Conservation (phyloP, 1,140 invertebrate genomes). For the Polyergus mexicanus region DNA sequence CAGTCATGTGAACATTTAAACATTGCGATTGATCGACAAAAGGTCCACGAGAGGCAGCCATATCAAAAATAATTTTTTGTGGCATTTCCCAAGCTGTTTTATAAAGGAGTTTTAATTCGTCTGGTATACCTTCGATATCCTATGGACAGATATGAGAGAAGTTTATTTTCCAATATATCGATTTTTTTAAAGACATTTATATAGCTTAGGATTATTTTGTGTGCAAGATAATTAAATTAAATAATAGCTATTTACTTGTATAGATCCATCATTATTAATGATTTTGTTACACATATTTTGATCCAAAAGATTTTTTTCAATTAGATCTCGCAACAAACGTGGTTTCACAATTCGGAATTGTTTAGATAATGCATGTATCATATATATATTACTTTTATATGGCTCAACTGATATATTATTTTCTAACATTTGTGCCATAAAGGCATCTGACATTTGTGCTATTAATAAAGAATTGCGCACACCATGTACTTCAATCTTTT, state of each 20-base stretch:
- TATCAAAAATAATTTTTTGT: conserved; percentile 97
- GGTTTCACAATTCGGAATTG: conserved; percentile 97
- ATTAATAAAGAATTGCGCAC: conserved; percentile 97
- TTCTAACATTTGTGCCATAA: conserved; percentile 99
- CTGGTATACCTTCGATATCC: conserved; percentile 95
- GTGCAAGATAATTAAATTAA: conserved; percentile 18
- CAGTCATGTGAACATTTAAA: conserved; percentile 97
- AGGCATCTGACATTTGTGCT: conserved; percentile 99
- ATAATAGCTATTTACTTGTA: conserved; percentile 88
- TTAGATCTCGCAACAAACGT: conserved; percentile 97
- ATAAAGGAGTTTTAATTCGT: conserved; percentile 96
- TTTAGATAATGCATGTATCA: conserved; percentile 96
- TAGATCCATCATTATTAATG: conserved; percentile 96
- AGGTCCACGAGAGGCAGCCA: conserved; percentile 98
- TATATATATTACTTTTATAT: conserved; percentile 99
- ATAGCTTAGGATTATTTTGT: background rate
- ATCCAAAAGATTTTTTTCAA: conserved; percentile 96
- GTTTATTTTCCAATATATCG: conserved; percentile 2
- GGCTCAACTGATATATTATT: conserved; percentile 99
- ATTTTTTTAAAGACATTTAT: background rate
- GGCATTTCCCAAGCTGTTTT: conserved; percentile 99
- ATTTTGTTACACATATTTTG: conserved; percentile 98
- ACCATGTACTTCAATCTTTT: conserved; percentile 95
- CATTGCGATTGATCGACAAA: conserved; percentile 99
- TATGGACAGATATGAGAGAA: conserved; percentile 82